Conservation (phyloP, 2,113 vertebrate genomes). For the Ifrita kowaldi region DNA sequence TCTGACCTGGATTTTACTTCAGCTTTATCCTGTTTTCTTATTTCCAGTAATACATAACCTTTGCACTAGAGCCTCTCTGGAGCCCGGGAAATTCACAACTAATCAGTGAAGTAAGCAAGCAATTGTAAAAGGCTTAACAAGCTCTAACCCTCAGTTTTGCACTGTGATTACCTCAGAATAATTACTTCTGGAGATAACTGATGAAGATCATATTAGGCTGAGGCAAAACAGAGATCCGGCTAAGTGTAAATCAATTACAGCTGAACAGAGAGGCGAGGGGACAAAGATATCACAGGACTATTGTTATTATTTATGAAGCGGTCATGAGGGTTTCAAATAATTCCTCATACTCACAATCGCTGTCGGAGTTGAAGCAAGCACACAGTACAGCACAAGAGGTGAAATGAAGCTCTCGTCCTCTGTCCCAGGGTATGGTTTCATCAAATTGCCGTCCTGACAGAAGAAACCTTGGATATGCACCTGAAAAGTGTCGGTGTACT, state of each 20-base stretch:
- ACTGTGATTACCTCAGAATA: slow-evolving; percentile 21
- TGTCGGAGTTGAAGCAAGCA: slow-evolving; percentile 90
- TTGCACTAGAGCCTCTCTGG: not conserved
- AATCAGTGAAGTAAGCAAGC: not conserved
- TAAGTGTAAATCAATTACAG: slow-evolving; percentile 11
- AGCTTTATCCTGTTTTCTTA: not conserved
- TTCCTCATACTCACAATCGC: slow-evolving; percentile 85
- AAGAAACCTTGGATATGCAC: slow-evolving; percentile 98
- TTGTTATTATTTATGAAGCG: not conserved
- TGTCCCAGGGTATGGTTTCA: slow-evolving; percentile 94
- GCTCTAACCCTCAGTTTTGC: not conserved
- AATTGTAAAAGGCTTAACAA: slow-evolving; percentile 18
- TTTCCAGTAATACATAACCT: not conserved
- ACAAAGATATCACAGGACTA: not conserved
- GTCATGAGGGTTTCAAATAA: not conserved
- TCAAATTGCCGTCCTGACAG: slow-evolving; percentile 93
- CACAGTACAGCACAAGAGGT: slow-evolving; percentile 92
- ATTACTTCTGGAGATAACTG: slow-evolving; percentile 18
- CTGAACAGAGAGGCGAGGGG: not conserved
- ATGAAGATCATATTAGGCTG: not conserved
- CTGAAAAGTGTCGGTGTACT: slow-evolving; percentile 94
- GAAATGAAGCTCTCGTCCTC: slow-evolving; percentile 94
- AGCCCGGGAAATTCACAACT: not conserved
- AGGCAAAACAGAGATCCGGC: not conserved
- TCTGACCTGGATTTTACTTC: not conserved